These are phyloP conservation scores for Morus bassanus DNA, from an alignment of 2,797 vertebrate species.

Conservation along the genomic window DNA sequence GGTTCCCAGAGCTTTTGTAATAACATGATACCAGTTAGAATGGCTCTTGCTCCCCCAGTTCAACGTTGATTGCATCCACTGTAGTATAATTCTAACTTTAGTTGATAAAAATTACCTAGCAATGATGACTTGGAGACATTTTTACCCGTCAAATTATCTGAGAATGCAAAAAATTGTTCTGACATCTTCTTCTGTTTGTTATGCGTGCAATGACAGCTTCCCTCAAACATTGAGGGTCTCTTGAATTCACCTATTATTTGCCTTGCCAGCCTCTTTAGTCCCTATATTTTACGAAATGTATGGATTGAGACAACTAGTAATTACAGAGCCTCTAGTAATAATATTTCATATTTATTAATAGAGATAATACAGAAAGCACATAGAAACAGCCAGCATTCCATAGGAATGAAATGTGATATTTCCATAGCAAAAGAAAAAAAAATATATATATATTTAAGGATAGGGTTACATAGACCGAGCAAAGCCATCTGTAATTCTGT, in stretches of 20 bases:
- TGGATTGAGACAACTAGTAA: neutral
- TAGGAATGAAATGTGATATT: neutral
- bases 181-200: neutral
- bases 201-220: neutral
- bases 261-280: neutral
- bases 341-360: neutral
- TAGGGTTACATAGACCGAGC: neutral
- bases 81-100: neutral
- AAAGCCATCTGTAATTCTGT: neutral
- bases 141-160: neutral
- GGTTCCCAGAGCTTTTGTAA: neutral
- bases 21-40: neutral
- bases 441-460: neutral
- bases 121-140: neutral
- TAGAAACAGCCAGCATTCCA: neutral
- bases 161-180: neutral
- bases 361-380: neutral
- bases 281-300: neutral
- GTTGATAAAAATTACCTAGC: slow-evolving; percentile 7
- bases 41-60: neutral
- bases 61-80: neutral
- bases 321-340: neutral
- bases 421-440: neutral
- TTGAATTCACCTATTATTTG: neutral
- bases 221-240: neutral